A percentile compares a stretch with the other conserved stretches of the same genome.
phyloP scores from a whole-genome alignment of 2,797 vertebrate genomes.

The Gallinago solitaria region DNA sequence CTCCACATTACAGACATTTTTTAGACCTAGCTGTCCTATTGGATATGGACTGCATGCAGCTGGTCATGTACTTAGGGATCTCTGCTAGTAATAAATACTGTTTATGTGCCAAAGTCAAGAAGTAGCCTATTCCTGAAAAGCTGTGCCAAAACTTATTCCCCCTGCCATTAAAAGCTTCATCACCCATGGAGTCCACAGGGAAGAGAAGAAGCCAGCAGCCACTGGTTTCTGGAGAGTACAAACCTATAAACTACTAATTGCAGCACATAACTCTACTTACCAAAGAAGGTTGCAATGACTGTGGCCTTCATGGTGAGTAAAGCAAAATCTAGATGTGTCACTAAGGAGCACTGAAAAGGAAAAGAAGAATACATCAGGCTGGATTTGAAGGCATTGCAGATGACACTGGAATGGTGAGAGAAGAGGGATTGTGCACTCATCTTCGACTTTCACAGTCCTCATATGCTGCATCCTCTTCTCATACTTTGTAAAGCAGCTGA shows the following conservation, averaged over 20 bases:
- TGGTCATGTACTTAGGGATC: not conserved
- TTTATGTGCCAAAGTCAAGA: not conserved
- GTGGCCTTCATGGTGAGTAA: conserved; percentile 76
- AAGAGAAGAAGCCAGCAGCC: not conserved
- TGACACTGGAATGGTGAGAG: not conserved
- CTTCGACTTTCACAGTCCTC: not conserved
- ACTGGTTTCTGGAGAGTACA: not conserved
- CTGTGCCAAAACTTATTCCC: not conserved
- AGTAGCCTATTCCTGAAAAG: not conserved
- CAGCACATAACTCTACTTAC: conserved; percentile 71
- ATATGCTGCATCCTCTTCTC: not conserved
- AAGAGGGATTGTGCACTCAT: not conserved
- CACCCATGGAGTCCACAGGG: not conserved
- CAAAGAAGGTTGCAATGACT: conserved; percentile 67
- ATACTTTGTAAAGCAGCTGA: not conserved
- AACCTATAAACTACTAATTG: not conserved
- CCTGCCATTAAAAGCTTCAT: not conserved
- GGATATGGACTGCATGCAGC: not conserved
- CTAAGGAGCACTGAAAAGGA: conserved; percentile 65
- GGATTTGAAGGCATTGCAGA: not conserved
- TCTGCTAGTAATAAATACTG: not conserved
- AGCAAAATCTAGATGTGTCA: conserved; percentile 25
- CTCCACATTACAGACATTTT: not conserved
- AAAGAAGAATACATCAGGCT: conserved; percentile 10
- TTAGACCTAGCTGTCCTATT: not conserved